phyloP scores from a whole-genome alignment of 2,888 invertebrate species.

The Siphlonurus alternatus region DNA sequence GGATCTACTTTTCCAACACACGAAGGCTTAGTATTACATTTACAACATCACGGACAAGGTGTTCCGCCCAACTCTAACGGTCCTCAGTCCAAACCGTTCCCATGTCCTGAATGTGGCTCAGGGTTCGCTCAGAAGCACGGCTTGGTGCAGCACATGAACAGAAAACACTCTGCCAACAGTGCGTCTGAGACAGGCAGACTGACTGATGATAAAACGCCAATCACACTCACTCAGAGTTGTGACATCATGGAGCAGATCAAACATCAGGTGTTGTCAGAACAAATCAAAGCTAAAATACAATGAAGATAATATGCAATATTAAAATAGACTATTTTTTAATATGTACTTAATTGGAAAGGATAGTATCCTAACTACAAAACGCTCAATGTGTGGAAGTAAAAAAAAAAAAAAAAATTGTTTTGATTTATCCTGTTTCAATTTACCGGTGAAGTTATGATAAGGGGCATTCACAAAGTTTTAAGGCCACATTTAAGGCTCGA shows the following conservation, averaged over 20 bases:
- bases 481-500: too few species aligned
- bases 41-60: conserved; percentile 64
- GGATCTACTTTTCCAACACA: conserved; percentile 46
- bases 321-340: too few species aligned
- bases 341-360: too few species aligned
- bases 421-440: too few species aligned
- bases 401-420: too few species aligned
- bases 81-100: conserved; percentile 33
- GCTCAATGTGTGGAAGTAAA: too few species aligned
- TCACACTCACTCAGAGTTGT: background rate
- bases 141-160: conserved; percentile 57
- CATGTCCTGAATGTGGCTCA: conserved; percentile 63
- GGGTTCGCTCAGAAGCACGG: conserved; percentile 73
- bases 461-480: too few species aligned
- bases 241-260: conserved; percentile 1
- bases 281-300: background rate
- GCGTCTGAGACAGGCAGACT: background rate
- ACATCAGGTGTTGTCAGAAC: background rate
- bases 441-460: too few species aligned
- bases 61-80: conserved; percentile 32
- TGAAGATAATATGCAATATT: too few species aligned
- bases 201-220: background rate
- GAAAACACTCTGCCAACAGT: conserved; percentile 18
- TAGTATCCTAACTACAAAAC: too few species aligned
- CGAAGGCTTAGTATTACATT: conserved; percentile 61